A percentile compares a stretch with the other conserved stretches of the same genome.
These are phyloP conservation scores for Styela plicata DNA, from an alignment of 23 tunicate genomes.

Conservation along the genomic window DNA sequence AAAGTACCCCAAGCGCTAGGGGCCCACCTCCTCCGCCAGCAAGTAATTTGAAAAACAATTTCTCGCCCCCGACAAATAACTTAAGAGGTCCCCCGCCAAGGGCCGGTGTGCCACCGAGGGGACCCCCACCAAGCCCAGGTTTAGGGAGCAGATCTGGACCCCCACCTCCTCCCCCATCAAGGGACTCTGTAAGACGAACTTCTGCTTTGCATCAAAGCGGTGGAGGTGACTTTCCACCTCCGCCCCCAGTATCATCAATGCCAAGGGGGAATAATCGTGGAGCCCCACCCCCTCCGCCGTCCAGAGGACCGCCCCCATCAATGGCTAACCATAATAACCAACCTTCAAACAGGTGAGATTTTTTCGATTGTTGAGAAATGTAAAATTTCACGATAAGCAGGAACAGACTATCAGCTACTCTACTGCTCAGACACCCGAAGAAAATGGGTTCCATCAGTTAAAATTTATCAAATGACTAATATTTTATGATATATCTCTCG, in stretches of 20 bases:
- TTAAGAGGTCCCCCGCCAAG: conserved; percentile 8
- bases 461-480: too few relatives aligned
- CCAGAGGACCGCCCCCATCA: background rate
- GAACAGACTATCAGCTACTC: too few relatives aligned
- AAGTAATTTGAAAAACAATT: conserved; percentile 5
- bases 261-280: background rate
- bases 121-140: conserved; percentile 7
- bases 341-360: background rate
- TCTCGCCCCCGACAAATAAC: background rate
- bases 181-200: background rate
- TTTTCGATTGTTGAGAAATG: too few relatives aligned
- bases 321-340: background rate
- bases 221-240: background rate
- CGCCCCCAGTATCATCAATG: conserved; percentile 8
- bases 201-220: conserved; percentile 17
- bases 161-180: conserved; percentile 11
- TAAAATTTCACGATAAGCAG: too few relatives aligned
- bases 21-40: conserved; percentile 4
- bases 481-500: too few relatives aligned
- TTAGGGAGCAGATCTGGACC: conserved; percentile 15
- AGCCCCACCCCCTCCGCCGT: conserved; percentile 4
- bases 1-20: background rate
- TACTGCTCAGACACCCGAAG: too few relatives aligned
- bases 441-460: too few relatives aligned
- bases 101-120: background rate